Base-by-base conservation (phyloP, 2,113 vertebrate species). In the Barbus barbus region DNA sequence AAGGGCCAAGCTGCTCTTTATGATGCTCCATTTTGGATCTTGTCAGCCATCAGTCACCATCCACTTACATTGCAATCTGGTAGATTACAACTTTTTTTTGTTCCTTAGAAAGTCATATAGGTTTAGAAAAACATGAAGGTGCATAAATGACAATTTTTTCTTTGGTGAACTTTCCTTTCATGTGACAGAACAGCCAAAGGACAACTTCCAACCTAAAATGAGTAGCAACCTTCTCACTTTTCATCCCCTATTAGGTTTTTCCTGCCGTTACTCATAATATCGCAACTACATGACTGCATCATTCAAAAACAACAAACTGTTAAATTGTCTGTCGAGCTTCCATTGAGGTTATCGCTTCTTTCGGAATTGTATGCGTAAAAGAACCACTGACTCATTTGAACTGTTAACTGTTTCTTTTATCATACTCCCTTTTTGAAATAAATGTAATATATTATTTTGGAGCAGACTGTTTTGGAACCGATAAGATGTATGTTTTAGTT, bases 401-500 rank as follows among this genome's bases (percentile, higher is more conserved):
- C 20, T n/a, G 28, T 81, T 16, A 81, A 71, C 33, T 18, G 7
- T 33, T 65, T 73, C n/a, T 48, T 31, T 48, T 24, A 78, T 80
- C 41, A 48, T 78, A 75, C 58, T 22, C 83, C 83, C 82, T 78
- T 56, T 84, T 87, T 58, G 53, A 82, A 67, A 86, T 86, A 89
- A 78, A 83, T 83, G 74, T 89, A 84, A 90, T 87, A 83, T 86
- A 89, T 87, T 86, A 81, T 81, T 63, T 76, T 44, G 46, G 46
- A 82, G 24, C 63, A 36, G 46, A 56, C 65, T 86, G 82, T 80
- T 60, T 71, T 53, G 51, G 67, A 69, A 78, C 76, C 81, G 78
- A 85, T 87, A 85, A 89, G 85, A 80, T 86, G 86, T 87, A 80
- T 85, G 78, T 90, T 90, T 56, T 60, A 26, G 11, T 71, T 78